Base-by-base conservation (phyloP, 2,888 invertebrate species). In the Nasonovia ribisnigri region DNA sequence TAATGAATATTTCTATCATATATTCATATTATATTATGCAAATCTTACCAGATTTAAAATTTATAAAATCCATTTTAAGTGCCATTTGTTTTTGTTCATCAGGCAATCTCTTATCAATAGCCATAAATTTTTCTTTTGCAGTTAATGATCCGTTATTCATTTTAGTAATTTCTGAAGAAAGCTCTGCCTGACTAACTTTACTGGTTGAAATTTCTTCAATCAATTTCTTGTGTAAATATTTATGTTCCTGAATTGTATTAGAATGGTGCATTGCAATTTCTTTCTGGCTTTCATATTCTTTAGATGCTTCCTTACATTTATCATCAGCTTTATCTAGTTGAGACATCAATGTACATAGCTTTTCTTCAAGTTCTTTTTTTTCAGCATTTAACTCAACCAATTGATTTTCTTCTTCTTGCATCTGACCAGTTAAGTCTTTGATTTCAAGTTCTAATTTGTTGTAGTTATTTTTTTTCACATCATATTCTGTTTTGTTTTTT, bases 341-440 rank as follows among this genome's bases (percentile, higher is more conserved):
- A 29, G 46, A 46, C 29, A 43, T 60, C n/a, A 60, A 86, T 42
- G 11, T 26, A 3, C 2, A n/a, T n/a, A 93, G 46, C 6, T 92
- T 60, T 26, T 88, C n/a, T 16, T 88, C 92, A 77, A 88, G 29
- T 92, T n/a, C 88, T 1, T 51, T 10, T 2, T 88, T 92, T 24
- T 88, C 46, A 36, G 24, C 20, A 77, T 92, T 84, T 26, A 92
- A 77, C 29, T 92, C 92, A 5, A 46, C 10, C 43, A 94, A 91
- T 88, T 92, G 91, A 46, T 94, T 90, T 87, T 93, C 93, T 84
- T 94, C 93, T 13, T 91, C 92, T 90, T 93, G 54, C 42, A 94
- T 90, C 8, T 92, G 77, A 88, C 24, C 36, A 48, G 24, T 88
- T 54, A 91, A 51, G 60, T 86, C 84, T 89, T 93, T 91, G 42